Percentiles rank a stretch among this genome's conserved stretches.
These are phyloP conservation scores for Oophaga sylvatica DNA, from an alignment of 2,797 vertebrate species.

Conservation along the genomic window DNA sequence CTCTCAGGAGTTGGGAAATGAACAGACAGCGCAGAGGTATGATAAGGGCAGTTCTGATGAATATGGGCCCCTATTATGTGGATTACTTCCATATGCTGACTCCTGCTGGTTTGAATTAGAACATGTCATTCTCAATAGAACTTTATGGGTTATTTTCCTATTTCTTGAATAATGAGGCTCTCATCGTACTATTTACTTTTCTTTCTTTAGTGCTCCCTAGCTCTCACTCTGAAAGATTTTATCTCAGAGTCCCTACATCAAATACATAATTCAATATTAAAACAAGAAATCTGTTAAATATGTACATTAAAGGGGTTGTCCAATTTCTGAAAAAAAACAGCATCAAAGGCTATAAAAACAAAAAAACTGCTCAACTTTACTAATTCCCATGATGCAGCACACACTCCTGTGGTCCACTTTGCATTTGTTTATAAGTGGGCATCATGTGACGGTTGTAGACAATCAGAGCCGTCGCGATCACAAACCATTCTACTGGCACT, in stretches of 20 bases:
- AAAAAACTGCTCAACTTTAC: no score
- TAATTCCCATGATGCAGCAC: no score
- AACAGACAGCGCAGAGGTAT: slow-evolving; percentile 2
- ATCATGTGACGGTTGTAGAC: no score
- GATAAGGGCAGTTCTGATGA: slow-evolving; percentile 21
- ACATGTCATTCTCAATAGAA: slow-evolving; percentile 45
- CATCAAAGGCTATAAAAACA: no score
- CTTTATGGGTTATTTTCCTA: slow-evolving; percentile 36
- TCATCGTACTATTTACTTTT: neutral
- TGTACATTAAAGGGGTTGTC: no score
- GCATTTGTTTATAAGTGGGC: no score
- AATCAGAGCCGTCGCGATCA: no score
- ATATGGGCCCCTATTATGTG: slow-evolving; percentile 16
- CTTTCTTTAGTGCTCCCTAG: neutral
- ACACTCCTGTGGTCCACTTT: no score
- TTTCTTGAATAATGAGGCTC: slow-evolving; percentile 44
- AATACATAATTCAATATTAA: neutral
- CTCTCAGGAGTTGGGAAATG: slow-evolving; percentile 26
- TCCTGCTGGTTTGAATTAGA: slow-evolving; percentile 46
- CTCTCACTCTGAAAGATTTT: neutral
- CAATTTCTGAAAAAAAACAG: no score
- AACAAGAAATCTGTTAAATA: no score
- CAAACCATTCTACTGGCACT: no score
- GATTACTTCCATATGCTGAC: slow-evolving; percentile 56
- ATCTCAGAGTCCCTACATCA: neutral